Base-by-base conservation (phyloP, 64 coral and sea anemone species). In the Stichodactyla mertensii region DNA sequence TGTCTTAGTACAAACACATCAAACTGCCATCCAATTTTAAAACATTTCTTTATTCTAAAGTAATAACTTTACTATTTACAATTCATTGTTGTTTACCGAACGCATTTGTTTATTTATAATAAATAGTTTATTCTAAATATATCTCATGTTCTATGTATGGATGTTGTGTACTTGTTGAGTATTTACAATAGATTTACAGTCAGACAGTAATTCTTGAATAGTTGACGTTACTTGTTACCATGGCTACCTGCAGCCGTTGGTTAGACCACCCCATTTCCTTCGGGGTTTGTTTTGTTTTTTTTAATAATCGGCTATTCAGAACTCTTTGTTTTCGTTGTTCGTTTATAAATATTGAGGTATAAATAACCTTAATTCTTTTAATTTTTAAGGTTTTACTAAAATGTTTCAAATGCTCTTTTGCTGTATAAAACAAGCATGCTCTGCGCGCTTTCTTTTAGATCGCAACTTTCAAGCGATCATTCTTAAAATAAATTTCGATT, bases 31-130 rank as follows among this genome's bases (percentile, higher is more conserved):
- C 12, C 19, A 27, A 74, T 74, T 74, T n/a, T 6, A 74, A 74
- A 74, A 27, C 18, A 74, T 74, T 74, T 26, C 24, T 74, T 74
- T 74, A 74, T 74, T 74, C 69, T 74, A 74, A 74, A 74, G 69
- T 74, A 74, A 27, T 74, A n/a, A 2, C 27, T 31, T 11, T 74
- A 8, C 64, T 69, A 74, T 74, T 74, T 74, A 74, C 69, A 74
- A 74, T 74, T 74, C 4, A 2, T 8, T 74, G 24, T 74, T 19
- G 12, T 74, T 74, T 9, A 11, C 4, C 13, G 7, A 2, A 74
- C 7, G 24, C 24, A 0, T 31, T 74, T 74, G 62, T 66, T 66
- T 31, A 74, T 74, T 74, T 23, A 74, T 74, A 74, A 74, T 74
- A 74, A 74, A 74, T 74, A 74, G 27, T 27, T 74, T 27, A 74